Evolutionary conservation across 1,140 invertebrate genomes (phyloP).

Genomic region (Gryllus bimaculatus): DNA sequence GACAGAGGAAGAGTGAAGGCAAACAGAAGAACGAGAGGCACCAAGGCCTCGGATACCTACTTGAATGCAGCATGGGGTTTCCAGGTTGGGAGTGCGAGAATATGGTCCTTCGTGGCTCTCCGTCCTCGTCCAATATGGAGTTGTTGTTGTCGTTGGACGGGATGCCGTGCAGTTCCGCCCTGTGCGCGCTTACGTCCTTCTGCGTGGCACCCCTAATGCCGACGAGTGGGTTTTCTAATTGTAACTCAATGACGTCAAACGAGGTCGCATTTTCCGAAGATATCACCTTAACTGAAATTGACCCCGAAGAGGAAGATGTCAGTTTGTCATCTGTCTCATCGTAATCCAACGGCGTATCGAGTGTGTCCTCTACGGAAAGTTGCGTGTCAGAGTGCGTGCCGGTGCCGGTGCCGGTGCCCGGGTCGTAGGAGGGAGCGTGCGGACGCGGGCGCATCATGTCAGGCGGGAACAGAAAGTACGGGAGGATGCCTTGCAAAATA

Average conservation of each 20-base stretch:
- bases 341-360: conserved; percentile 34
- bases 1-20: no score
- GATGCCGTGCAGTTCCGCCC: conserved; percentile 18
- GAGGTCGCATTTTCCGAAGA: conserved; percentile 36
- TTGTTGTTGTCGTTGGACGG: conserved; percentile 19
- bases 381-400: conserved; percentile 31
- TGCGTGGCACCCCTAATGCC: conserved; percentile 24
- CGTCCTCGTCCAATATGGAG: conserved; percentile 21
- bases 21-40: not conserved
- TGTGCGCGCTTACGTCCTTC: conserved; percentile 21
- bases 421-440: conserved; percentile 26
- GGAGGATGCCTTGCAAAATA: conserved; percentile 23
- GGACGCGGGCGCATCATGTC: conserved; percentile 27
- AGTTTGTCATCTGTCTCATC: conserved; percentile 33
- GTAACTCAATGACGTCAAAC: conserved; percentile 40
- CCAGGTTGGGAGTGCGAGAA: conserved; percentile 14
- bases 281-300: conserved; percentile 40
- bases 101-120: conserved; percentile 19
- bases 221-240: conserved; percentile 42
- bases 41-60: conserved; percentile 19
- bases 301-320: conserved; percentile 33
- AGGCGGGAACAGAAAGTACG: conserved; percentile 44
- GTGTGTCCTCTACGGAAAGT: conserved; percentile 35
- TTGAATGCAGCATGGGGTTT: conserved; percentile 21
- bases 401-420: conserved; percentile 31